Percentiles rank a stretch among this genome's conserved stretches.
phyloP scores from a whole-genome alignment of 2,888 invertebrate species.

The Hylaea fasciaria region DNA sequence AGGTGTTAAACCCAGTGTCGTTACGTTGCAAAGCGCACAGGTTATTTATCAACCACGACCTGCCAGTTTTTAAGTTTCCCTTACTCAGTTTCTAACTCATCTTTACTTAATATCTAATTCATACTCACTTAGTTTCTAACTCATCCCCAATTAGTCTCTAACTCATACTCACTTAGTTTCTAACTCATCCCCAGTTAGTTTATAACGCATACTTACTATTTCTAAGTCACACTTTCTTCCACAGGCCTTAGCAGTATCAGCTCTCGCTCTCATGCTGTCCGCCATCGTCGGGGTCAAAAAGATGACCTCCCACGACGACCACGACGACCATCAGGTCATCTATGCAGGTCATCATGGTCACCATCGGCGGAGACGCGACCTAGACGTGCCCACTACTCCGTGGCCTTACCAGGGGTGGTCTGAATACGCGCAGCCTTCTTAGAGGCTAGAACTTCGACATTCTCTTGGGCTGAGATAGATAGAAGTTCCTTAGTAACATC shows the following conservation, averaged over 20 bases:
- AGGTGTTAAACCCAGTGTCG: no score
- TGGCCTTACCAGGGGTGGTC: slow-evolving; percentile 83
- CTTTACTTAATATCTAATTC: no score
- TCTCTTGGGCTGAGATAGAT: background rate
- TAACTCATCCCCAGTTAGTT: no score
- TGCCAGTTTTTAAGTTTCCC: no score
- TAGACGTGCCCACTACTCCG: slow-evolving; percentile 55
- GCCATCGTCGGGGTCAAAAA: slow-evolving; percentile 91
- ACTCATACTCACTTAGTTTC: no score
- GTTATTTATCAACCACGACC: no score
- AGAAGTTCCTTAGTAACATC: background rate
- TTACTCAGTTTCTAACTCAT: no score
- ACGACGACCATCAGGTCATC: slow-evolving; percentile 85
- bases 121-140: no score
- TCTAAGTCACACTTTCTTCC: slow-evolving; percentile 2
- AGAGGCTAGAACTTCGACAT: background rate
- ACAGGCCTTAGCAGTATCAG: slow-evolving; percentile 87
- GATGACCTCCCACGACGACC: slow-evolving; percentile 85
- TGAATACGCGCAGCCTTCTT: slow-evolving; percentile 49
- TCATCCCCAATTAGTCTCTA: no score
- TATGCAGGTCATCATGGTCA: slow-evolving; percentile 86
- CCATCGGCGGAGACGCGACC: slow-evolving; percentile 80
- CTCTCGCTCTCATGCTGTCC: slow-evolving; percentile 90
- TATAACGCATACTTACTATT: background rate
- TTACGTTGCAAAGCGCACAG: no score